phyloP scores from a whole-genome alignment of 1,140 invertebrate species.

The Physella acuta region DNA sequence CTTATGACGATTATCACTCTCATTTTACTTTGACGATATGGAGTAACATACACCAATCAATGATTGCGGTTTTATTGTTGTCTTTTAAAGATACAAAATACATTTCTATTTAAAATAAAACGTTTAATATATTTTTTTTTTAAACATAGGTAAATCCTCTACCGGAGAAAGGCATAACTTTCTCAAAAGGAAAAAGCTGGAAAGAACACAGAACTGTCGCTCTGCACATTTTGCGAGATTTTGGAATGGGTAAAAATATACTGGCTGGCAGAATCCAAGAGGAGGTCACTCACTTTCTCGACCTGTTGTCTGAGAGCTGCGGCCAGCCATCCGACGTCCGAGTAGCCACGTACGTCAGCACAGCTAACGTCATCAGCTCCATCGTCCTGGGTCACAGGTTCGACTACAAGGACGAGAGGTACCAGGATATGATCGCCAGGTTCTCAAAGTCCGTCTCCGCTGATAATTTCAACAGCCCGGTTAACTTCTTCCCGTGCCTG shows the following conservation, averaged over 20 bases:
- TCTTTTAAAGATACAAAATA: no score
- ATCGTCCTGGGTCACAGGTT: constrained; percentile 89
- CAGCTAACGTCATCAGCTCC: constrained; percentile 89
- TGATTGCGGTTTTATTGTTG: no score
- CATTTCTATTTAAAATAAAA: no score
- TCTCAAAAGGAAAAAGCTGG: not conserved
- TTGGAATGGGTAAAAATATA: constrained; percentile 73
- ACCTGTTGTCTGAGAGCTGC: constrained; percentile 3
- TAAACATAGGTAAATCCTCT: no score
- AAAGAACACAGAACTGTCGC: constrained; percentile 68
- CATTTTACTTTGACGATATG: no score
- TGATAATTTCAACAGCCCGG: not conserved
- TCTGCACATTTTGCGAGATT: constrained; percentile 70
- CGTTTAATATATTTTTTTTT: no score
- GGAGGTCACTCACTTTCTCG: constrained; percentile 47
- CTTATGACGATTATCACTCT: no score
- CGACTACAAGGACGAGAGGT: constrained; percentile 60
- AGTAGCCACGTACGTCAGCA: constrained; percentile 62
- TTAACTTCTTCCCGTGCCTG: constrained; percentile 34
- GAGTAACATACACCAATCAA: no score
- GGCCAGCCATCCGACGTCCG: constrained; percentile 1
- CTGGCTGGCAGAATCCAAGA: constrained; percentile 71
- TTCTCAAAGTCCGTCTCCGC: constrained; percentile 25
- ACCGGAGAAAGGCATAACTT: not conserved
- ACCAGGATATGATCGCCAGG: no score